A percentile compares a stretch with the other conserved stretches of the same genome.
Evolutionary conservation across 2,113 vertebrate species (phyloP).

Genomic region (Mellivora capensis): DNA sequence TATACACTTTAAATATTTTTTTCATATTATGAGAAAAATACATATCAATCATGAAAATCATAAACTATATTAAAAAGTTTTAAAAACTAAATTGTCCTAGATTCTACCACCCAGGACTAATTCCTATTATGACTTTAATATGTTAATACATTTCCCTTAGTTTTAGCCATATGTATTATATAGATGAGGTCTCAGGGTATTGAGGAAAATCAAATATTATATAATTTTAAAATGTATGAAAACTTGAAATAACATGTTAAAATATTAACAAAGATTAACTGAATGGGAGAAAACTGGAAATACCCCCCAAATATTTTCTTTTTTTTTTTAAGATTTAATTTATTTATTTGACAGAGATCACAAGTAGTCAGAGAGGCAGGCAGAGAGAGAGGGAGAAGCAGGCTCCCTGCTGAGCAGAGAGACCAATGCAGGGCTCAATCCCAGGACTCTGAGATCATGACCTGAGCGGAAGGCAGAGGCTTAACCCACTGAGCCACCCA

Average conservation of each 20-base stretch:
- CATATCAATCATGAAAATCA: neutral
- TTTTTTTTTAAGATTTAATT: too few relatives aligned
- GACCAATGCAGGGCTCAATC: too few relatives aligned
- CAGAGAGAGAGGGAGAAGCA: rapidly evolving
- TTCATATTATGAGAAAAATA: neutral
- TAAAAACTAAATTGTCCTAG: neutral
- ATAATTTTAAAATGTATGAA: neutral
- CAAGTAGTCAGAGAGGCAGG: too few relatives aligned
- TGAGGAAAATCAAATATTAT: neutral
- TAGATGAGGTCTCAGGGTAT: neutral
- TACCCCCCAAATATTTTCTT: neutral
- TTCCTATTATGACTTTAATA: neutral
- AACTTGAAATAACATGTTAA: neutral
- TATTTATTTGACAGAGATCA: too few relatives aligned
- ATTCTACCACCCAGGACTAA: neutral
- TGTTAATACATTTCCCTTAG: neutral
- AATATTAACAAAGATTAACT: neutral
- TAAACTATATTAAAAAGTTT: neutral
- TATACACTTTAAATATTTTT: neutral
- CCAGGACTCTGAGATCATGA: too few relatives aligned
- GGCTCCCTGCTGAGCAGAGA: too few relatives aligned
- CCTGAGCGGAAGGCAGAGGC: too few relatives aligned
- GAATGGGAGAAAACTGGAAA: neutral
- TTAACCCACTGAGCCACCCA: too few relatives aligned
- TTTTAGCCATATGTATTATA: neutral